Evolutionary conservation across 2,113 vertebrate genomes (phyloP).

Genomic region (Gavialis gangeticus): DNA sequence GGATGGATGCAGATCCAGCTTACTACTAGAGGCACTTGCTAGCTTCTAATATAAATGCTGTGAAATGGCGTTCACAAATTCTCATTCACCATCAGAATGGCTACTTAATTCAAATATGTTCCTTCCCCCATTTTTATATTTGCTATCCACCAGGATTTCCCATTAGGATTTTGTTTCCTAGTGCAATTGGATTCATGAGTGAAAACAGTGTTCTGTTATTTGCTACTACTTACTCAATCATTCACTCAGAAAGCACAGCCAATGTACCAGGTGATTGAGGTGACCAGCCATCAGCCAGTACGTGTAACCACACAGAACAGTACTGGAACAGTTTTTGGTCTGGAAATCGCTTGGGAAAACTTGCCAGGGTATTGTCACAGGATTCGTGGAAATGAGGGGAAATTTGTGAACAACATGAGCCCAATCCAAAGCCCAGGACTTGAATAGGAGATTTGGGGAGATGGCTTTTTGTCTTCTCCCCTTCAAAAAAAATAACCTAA

Average conservation of each 20-base stretch:
- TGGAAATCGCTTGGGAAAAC: fast-evolving
- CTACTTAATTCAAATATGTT: background rate
- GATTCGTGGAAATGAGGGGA: background rate
- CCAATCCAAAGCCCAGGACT: background rate
- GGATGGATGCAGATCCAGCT: background rate
- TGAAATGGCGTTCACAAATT: fast-evolving
- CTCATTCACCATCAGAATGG: fast-evolving
- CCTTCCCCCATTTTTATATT: fast-evolving
- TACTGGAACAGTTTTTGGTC: background rate
- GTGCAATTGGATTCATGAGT: fast-evolving
- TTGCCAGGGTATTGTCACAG: background rate
- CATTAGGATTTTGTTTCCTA: background rate
- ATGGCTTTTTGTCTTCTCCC: background rate
- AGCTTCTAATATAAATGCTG: background rate
- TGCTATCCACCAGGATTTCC: background rate
- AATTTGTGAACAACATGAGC: background rate
- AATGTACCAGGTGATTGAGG: fast-evolving
- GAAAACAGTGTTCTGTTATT: background rate
- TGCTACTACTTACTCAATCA: fast-evolving
- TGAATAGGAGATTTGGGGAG: background rate
- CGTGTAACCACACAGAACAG: too few species aligned
- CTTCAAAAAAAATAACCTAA: fast-evolving
- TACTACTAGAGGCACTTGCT: fast-evolving
- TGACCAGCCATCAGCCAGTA: fast-evolving
- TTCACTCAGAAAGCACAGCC: background rate